Base-by-base conservation (phyloP, 2,888 invertebrate species). In the Meganola albula region DNA sequence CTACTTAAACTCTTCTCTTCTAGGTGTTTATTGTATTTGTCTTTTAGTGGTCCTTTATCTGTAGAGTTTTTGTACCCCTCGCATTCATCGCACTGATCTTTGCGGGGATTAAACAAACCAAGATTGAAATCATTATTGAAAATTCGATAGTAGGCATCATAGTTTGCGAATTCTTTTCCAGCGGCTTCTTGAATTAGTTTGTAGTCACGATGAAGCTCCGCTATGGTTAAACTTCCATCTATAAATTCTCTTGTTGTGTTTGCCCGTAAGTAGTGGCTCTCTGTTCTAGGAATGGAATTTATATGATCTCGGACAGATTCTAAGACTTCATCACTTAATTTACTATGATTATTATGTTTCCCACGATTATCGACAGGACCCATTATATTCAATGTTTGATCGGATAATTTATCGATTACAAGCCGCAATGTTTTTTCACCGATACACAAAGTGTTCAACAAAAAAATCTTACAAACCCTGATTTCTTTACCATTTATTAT, bases 71-170 rank as follows among this genome's bases (percentile, higher is more conserved):
- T 44, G 13, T 20, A 54, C 1, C 40, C 49, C 16, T 40, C 46
- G 29, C 51, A 52, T 25, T 31, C 41, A 26, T 51, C 51, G 27
- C 53, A 51, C 22, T 42, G 48, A 13, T 52, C 53, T 44, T 53
- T 49, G 4, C 37, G 31, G 2, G 53, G 51, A 7, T 20, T n/a
- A 34, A 37, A 47, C 8, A 53, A 48, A 11, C 34, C 14, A 6
- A 48, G 14, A 34, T 53, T 49, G 10, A 51, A 51, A 20, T 48
- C 27, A 11, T 3, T 39, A 11, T 32, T 40, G 3, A 36, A 40
- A 40, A 40, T 40, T 14, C 32, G 29, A 27, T 37, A 20, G 39
- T 52, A 54, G n/a, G 48, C 39, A 29, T 44, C 47, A 28, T 54
- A 52, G 24, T 44, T 45, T 9, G 24, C 50, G 9, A 25, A 20